Base-by-base conservation (phyloP, 2,797 vertebrate species). In the Notamacropus eugenii region DNA sequence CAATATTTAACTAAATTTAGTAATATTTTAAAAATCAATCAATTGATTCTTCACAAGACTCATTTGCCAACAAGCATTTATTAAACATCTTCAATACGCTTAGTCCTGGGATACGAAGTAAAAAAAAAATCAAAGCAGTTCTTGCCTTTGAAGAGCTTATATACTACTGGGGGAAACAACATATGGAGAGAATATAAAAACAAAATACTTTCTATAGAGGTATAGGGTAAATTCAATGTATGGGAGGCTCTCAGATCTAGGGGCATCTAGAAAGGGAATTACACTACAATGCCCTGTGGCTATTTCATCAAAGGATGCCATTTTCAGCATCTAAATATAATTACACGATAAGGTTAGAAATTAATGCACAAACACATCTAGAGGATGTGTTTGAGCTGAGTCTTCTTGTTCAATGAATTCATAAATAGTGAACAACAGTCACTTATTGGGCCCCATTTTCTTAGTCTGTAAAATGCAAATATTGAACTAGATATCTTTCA, bases 321-420 rank as follows among this genome's bases (percentile, higher is more conserved):
- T 92, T 92, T 67, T 96, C 91, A 54, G 91, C 87, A 59, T 50
- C n/a, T 59, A 56, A 94, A 59, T 50, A 2, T 22, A 27, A 50
- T 11, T 4, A 55, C 0, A 16, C 22, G 0, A 1, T 28, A n/a
- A 13, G 27, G 56, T 13, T 52, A 11, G 4, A 92, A 90, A 50
- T 55, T 16, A 11, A 92, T 0, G 56, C 62, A 34, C 91, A 92
- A 1, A 31, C 46, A 46, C 46, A 46, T 46, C 46, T 46, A 46
- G 40, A 82, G 74, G n/a, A 82, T 67, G 34, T 46, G 6, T 82
- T 82, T 27, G n/a, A 82, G 74, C 1, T 46, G 40, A 46, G 22
- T 14, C 13, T 82, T 46, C 67, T 82, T 46, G n/a, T 24, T 82
- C n/a, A 40, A 82, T 82, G n/a, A 82, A 46, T 46, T 27, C 40